These are phyloP conservation scores for Muscidifurax raptorellus DNA, from an alignment of 1,140 invertebrate genomes.

Conservation along the genomic window DNA sequence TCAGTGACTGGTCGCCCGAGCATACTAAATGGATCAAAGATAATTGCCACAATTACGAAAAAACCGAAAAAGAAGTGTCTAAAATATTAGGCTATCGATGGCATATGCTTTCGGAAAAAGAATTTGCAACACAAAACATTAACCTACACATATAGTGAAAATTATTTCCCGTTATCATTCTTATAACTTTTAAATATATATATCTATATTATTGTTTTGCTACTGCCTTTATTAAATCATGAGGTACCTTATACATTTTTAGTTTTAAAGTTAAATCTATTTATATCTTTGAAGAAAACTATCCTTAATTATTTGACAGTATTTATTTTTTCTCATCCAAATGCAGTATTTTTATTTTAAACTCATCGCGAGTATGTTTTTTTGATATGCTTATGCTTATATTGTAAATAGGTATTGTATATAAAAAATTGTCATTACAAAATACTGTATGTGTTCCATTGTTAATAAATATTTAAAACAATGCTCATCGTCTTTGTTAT, in stretches of 20 bases:
- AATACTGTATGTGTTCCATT: constrained; percentile 5
- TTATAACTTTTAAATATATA: not conserved
- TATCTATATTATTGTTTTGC: constrained; percentile 6
- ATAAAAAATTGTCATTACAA: constrained; percentile 15
- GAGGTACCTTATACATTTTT: not conserved
- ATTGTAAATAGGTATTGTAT: constrained; percentile 33
- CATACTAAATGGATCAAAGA: constrained; percentile 82
- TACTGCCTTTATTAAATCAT: not conserved
- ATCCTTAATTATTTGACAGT: not conserved
- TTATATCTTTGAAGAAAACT: not conserved
- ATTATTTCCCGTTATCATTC: not conserved
- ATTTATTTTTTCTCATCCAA: constrained; percentile 20
- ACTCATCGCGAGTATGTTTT: not conserved
- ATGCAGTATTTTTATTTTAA: constrained; percentile 25
- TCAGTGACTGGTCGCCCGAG: constrained; percentile 81
- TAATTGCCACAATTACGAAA: constrained; percentile 80
- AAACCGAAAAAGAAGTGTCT: constrained; percentile 82
- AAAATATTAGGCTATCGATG: constrained; percentile 82
- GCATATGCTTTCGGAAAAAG: constrained; percentile 84
- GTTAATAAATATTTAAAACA: constrained; percentile 24
- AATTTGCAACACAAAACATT: constrained; percentile 78
- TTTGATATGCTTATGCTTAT: not conserved
- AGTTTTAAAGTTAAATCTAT: not conserved
- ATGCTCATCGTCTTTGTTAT: not conserved
- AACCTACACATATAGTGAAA: constrained; percentile 62